These are phyloP conservation scores for Philypnodon macrostomus DNA, from an alignment of 2,797 vertebrate genomes.

Conservation along the genomic window DNA sequence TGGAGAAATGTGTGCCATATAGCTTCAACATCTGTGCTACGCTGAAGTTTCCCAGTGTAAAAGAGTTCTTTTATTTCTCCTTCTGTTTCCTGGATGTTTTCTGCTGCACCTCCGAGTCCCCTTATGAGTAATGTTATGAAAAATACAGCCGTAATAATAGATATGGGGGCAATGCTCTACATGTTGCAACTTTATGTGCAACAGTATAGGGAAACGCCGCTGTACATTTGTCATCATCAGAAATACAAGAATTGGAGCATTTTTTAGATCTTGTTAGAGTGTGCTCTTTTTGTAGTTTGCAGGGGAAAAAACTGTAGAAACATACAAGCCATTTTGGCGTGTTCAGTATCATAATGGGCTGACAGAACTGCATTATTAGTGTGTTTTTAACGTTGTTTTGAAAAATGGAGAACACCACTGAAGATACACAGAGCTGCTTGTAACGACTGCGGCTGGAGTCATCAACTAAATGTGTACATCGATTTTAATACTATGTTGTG, in stretches of 20 bases:
- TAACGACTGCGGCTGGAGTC: too few species aligned
- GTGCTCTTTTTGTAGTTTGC: conserved; percentile 4
- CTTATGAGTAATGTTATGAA: conserved; percentile 17
- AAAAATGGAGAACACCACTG: background rate
- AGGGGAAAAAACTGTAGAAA: background rate
- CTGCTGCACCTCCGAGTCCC: conserved; percentile 4
- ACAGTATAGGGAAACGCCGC: background rate
- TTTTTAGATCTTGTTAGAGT: conserved; percentile 8
- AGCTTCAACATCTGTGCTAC: conserved; percentile 3
- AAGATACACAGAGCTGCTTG: background rate
- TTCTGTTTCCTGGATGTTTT: conserved; percentile 3
- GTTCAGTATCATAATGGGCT: conserved; percentile 4
- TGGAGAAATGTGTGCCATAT: background rate
- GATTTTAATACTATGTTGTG: too few species aligned
- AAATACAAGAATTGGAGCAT: conserved; percentile 2
- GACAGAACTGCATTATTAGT: conserved; percentile 7
- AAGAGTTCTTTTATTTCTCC: conserved; percentile 2
- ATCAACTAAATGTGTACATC: too few species aligned
- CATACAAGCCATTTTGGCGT: conserved; percentile 6
- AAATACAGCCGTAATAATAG: conserved; percentile 10
- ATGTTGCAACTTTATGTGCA: conserved; percentile 10
- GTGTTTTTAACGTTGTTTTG: background rate
- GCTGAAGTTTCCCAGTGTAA: conserved; percentile 7
- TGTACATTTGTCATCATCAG: conserved; percentile 11
- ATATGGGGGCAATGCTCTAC: conserved; percentile 6